Evolutionary conservation across 2,888 invertebrate genomes (phyloP).

Genomic region (Drosophila prostipennis): DNA sequence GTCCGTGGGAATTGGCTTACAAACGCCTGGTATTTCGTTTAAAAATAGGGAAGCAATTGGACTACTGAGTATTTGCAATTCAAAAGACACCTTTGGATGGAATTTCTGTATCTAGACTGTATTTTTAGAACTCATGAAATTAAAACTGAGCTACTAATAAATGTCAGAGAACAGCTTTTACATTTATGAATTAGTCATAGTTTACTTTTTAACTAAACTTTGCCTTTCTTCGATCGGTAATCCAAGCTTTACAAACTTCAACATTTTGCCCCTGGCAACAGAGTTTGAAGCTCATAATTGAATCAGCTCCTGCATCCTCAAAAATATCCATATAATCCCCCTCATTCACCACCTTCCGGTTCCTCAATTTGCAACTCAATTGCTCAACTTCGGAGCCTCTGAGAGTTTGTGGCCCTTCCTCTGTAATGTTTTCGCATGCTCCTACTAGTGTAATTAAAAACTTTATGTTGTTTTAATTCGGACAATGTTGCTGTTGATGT

Average conservation of each 20-base stretch:
- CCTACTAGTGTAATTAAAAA: constrained; percentile 61
- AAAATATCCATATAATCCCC: constrained; percentile 11
- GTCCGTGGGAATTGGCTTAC: constrained; percentile 35
- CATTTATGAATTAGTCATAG: too few species aligned
- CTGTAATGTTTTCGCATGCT: constrained; percentile 21
- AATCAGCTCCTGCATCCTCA: constrained; percentile 16
- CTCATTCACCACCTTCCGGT: constrained; percentile 1
- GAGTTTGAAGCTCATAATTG: constrained; percentile 18
- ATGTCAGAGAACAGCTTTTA: too few species aligned
- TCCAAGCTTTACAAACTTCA: background rate
- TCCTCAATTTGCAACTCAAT: constrained; percentile 40
- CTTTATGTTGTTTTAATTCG: constrained; percentile 60
- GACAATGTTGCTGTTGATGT: constrained; percentile 36
- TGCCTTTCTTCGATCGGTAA: background rate
- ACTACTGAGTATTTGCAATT: constrained; percentile 5
- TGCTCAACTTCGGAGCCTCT: constrained; percentile 30
- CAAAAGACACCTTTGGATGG: constrained; percentile 4
- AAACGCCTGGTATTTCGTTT: constrained; percentile 20
- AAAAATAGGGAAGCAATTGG: constrained; percentile 17
- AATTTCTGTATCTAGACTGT: background rate
- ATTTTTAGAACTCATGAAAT: background rate
- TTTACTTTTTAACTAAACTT: background rate
- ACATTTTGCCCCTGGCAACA: constrained; percentile 7
- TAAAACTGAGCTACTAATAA: background rate
- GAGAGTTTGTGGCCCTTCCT: constrained; percentile 11